phyloP scores from a whole-genome alignment of 2,888 invertebrate species.

The Macrosiphum euphorbiae region DNA sequence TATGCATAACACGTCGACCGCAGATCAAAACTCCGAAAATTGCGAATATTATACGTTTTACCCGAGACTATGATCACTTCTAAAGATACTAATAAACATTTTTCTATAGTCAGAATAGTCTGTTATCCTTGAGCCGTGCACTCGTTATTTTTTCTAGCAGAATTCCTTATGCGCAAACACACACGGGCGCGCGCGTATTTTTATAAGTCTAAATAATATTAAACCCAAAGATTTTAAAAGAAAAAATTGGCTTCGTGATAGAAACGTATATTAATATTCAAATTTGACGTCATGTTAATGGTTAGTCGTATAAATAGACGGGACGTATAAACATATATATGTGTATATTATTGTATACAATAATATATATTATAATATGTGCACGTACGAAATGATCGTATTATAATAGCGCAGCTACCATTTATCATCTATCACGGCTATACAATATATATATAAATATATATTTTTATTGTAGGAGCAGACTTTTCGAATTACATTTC shows the following conservation, averaged over 20 bases:
- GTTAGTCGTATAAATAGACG: constrained; percentile 39
- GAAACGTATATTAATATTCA: constrained; percentile 19
- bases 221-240: neutral
- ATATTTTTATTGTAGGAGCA: neutral
- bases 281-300: constrained; percentile 37
- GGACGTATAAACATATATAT: neutral
- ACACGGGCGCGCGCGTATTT: neutral
- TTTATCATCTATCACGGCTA: neutral
- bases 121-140: neutral
- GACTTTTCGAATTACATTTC: constrained; percentile 10
- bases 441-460: neutral
- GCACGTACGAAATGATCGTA: neutral
- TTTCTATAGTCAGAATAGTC: neutral
- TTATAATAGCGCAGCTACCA: neutral
- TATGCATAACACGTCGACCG: neutral
- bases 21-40: neutral
- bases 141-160: neutral
- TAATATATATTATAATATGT: neutral
- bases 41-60: neutral
- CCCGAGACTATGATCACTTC: neutral
- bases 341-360: neutral
- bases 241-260: constrained; percentile 34
- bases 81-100: neutral
- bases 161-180: neutral
- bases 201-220: neutral